These are phyloP conservation scores for Peromyscus maniculatus DNA, from an alignment of 2,113 vertebrate genomes.

Conservation along the genomic window DNA sequence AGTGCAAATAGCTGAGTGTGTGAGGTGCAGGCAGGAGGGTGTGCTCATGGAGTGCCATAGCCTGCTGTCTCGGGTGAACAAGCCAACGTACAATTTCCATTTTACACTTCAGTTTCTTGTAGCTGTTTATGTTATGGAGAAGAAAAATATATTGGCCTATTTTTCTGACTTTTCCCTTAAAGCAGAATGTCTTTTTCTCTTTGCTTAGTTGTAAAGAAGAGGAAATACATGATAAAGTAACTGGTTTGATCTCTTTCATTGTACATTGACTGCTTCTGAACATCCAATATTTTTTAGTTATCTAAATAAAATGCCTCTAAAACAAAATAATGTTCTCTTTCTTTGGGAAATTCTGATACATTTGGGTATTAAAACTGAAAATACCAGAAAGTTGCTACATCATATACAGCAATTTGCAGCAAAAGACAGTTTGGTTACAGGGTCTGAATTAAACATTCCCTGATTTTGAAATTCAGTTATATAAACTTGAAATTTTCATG, in stretches of 20 bases:
- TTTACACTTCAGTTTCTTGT: constrained; percentile 85
- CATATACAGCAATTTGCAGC: neutral
- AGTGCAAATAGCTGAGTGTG: constrained; percentile 76
- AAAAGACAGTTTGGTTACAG: constrained; percentile 44
- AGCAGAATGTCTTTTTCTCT: constrained; percentile 75
- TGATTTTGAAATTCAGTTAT: constrained; percentile 30
- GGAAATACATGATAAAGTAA: constrained; percentile 84
- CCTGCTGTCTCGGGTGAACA: constrained; percentile 89
- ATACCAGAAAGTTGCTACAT: constrained; percentile 14
- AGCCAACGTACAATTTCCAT: constrained; percentile 85
- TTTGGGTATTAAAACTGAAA: constrained; percentile 73
- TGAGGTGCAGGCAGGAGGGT: constrained; percentile 87
- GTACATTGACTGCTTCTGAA: constrained; percentile 86
- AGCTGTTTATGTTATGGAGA: constrained; percentile 87
- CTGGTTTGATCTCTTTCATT: constrained; percentile 87
- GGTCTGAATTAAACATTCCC: constrained; percentile 13
- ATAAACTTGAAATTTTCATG: neutral
- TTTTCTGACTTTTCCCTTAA: constrained; percentile 81
- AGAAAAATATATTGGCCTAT: constrained; percentile 85
- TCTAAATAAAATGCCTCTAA: constrained; percentile 92
- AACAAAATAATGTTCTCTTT: constrained; percentile 65
- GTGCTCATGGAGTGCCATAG: constrained; percentile 85
- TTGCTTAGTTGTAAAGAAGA: constrained; percentile 82
- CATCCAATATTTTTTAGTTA: constrained; percentile 89
- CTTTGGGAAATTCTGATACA: constrained; percentile 46